Base-by-base conservation (phyloP, 2,113 vertebrate species). In the Zosterops pallidus region DNA sequence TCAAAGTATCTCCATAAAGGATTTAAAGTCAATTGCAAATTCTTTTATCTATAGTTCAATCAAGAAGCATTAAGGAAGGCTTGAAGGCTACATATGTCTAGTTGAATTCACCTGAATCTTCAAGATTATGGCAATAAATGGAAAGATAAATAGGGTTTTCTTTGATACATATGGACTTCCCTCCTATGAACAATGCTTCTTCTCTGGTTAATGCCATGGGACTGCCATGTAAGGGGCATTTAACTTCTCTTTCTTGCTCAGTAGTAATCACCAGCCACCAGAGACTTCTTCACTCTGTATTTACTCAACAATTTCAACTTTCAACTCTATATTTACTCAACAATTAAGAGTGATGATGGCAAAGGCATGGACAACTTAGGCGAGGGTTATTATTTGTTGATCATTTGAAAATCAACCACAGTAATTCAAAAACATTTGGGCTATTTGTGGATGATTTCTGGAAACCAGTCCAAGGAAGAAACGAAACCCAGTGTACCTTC, bases 401-500 rank as follows among this genome's bases (percentile, higher is more conserved):
- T 89, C 3, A 41, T 64, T 74, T 84, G 26, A 84, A 86, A 78
- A 64, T 9, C 21, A 78, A 1, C 3, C 17, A 80, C 35, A 75
- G 35, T 59, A 59, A 57, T 28, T 78, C 2, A 78, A 44, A 92
- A 63, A 78, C 24, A 71, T 2, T 72, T 71, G 22, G 63, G 7
- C 6, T 83, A 11, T 39, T 77, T 0, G 0, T 59, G 16, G 24
- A 64, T 37, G 15, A 71, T 47, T 83, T 75, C 29, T 89, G 35
- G 47, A 86, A 92, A 70, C 10, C 5, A 78, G 29, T 2, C 33
- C 13, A 49, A 78, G 35, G 28, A 80, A 89, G 42, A 93, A 86
- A 75, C 0, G 0, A 83, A 89, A 63, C 3, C 39, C 21, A 69
- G 14, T 9, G 13, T 39, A 76, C 9, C 2, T 52, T 77, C 55